These are phyloP conservation scores for Gallinago solitaria DNA, from an alignment of 2,797 vertebrate genomes.

Conservation along the genomic window DNA sequence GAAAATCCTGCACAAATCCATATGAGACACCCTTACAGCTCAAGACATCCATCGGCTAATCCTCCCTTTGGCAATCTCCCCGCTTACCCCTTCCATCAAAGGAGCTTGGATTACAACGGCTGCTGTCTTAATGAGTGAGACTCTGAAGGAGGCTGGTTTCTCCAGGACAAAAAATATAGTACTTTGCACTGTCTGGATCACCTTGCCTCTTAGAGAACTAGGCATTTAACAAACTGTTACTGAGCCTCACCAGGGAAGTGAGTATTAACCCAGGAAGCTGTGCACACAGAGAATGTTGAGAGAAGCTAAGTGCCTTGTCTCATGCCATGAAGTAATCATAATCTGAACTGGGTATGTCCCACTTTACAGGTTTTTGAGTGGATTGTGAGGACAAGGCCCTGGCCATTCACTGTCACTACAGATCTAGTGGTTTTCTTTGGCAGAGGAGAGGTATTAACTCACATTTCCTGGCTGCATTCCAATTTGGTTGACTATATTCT, in stretches of 20 bases:
- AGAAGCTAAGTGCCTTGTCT: neutral
- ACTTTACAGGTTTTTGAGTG: neutral
- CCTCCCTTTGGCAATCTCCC: neutral
- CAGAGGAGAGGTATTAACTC: neutral
- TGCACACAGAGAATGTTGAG: fast-evolving
- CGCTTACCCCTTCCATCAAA: neutral
- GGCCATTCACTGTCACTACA: neutral
- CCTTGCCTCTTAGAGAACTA: neutral
- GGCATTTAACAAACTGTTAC: neutral
- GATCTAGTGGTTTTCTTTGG: neutral
- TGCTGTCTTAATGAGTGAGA: conserved; percentile 13
- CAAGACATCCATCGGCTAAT: conserved; percentile 12
- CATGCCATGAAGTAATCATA: neutral
- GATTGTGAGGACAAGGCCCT: neutral
- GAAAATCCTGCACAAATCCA: conserved; percentile 59
- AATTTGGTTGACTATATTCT: neutral
- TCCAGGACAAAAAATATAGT: neutral
- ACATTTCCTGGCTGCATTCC: neutral
- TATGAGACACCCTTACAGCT: conserved; percentile 15
- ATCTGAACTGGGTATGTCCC: neutral
- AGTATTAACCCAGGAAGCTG: neutral
- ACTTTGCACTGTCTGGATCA: neutral
- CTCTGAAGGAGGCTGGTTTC: neutral
- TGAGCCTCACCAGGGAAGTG: neutral
- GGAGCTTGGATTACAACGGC: neutral